Evolutionary conservation across 2,797 vertebrate genomes (phyloP).

Genomic region (Gymnodraco acuticeps): DNA sequence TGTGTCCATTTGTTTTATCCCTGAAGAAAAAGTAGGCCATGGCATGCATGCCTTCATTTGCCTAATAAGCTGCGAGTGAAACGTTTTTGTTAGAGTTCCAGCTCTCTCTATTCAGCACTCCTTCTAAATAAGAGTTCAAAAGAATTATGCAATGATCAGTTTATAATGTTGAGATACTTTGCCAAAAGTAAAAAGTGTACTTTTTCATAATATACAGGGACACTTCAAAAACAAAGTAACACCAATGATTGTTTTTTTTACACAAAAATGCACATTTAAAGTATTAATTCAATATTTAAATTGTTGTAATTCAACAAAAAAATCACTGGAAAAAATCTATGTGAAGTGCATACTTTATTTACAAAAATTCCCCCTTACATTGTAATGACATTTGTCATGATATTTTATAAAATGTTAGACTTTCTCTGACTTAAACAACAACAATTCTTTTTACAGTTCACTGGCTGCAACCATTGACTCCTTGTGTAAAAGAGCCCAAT

Average conservation of each 20-base stretch:
- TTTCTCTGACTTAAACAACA: background rate
- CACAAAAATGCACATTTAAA: background rate
- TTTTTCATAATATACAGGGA: background rate
- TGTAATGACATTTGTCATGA: background rate
- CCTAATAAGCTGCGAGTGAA: conserved; percentile 16
- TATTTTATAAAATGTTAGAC: no score
- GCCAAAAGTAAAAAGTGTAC: background rate
- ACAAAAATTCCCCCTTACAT: background rate
- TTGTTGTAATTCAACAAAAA: background rate
- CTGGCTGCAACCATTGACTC: background rate
- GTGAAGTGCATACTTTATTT: background rate
- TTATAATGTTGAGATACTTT: background rate
- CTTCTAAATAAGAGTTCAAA: conserved; percentile 11
- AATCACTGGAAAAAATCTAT: background rate
- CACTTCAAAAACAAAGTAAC: no score
- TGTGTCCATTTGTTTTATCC: conserved; percentile 19
- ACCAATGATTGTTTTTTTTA: no score
- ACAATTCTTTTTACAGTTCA: background rate
- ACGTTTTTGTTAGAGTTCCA: conserved; percentile 11
- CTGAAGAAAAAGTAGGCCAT: conserved; percentile 19
- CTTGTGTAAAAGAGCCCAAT: no score
- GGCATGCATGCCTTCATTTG: conserved; percentile 11
- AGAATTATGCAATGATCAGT: background rate
- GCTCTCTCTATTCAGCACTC: background rate
- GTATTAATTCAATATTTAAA: background rate